Percentiles rank a stretch among this genome's conserved stretches.
Evolutionary conservation across 2,888 invertebrate species (phyloP).

Genomic region (Plebejus anna): DNA sequence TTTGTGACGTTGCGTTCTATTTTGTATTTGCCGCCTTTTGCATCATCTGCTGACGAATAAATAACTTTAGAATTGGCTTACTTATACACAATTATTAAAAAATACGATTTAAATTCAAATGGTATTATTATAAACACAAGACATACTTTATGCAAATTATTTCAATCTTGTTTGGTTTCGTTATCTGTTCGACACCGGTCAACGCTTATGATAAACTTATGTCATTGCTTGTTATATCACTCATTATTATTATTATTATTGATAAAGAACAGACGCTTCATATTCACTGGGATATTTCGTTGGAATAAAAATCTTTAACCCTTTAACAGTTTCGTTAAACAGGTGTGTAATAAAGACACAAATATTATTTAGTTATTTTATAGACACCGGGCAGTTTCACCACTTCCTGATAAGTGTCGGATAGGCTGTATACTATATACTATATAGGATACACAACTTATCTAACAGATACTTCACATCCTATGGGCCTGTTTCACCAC

Average conservation of each 20-base stretch:
- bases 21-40: background rate
- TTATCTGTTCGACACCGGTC: conserved; percentile 3
- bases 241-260: background rate
- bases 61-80: too few species aligned
- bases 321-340: background rate
- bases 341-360: too few species aligned
- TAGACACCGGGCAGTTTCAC: too few species aligned
- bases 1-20: background rate
- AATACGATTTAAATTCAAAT: background rate
- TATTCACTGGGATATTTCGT: background rate
- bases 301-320: background rate
- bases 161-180: background rate
- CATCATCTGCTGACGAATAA: background rate
- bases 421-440: too few species aligned
- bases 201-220: background rate
- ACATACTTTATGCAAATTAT: background rate
- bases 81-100: too few species aligned
- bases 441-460: too few species aligned
- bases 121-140: too few species aligned
- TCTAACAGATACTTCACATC: too few species aligned
- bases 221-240: conserved; percentile 4
- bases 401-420: too few species aligned
- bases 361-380: too few species aligned
- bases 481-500: too few species aligned
- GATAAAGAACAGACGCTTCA: background rate